Conservation (phyloP, 2,888 invertebrate genomes). For the Boloria euphrosyne region DNA sequence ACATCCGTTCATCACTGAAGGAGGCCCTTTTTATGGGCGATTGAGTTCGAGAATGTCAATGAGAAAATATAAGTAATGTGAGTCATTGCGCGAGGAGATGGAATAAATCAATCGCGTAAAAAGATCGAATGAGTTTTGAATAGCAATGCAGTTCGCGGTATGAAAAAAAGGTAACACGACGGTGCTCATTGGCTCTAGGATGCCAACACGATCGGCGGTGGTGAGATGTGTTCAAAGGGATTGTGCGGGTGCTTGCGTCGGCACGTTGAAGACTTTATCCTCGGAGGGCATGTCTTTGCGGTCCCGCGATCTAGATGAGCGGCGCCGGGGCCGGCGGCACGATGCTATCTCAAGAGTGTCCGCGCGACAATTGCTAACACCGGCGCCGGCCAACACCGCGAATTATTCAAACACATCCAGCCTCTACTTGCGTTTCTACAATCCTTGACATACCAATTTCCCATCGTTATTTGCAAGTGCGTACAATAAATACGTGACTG, state of each 20-base stretch:
- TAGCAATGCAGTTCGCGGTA: conserved; percentile 40
- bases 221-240: conserved; percentile 68
- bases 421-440: conserved; percentile 48
- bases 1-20: conserved; percentile 36
- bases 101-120: conserved; percentile 45
- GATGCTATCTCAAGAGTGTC: conserved; percentile 72
- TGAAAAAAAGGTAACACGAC: conserved; percentile 38
- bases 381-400: conserved; percentile 66
- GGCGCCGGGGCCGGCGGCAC: conserved; percentile 65
- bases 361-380: conserved; percentile 78
- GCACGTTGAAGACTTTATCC: conserved; percentile 76
- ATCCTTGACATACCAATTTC: conserved; percentile 51
- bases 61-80: conserved; percentile 39
- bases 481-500: conserved; percentile 35
- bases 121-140: conserved; percentile 43
- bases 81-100: conserved; percentile 28
- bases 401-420: conserved; percentile 68
- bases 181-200: conserved; percentile 56
- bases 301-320: conserved; percentile 78
- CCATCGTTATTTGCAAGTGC: conserved; percentile 38
- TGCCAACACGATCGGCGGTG: conserved; percentile 64
- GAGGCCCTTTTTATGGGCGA: conserved; percentile 38
- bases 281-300: conserved; percentile 71
- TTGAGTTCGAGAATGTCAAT: conserved; percentile 36
- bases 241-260: conserved; percentile 58